phyloP scores from a whole-genome alignment of 2,113 vertebrate species.

The Psittacula cyanocephala region DNA sequence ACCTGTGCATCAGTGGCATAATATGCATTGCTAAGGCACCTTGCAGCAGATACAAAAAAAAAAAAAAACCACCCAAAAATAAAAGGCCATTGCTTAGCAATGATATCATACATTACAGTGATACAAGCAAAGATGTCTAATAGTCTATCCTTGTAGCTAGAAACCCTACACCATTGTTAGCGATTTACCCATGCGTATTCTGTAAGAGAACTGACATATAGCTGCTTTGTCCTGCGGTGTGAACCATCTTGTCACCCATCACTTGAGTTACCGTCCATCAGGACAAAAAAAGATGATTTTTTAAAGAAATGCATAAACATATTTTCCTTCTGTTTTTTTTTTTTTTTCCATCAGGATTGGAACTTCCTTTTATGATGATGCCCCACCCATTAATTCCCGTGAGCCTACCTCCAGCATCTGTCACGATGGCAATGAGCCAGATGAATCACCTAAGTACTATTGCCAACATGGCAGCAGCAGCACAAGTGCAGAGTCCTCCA shows the following conservation, averaged over 20 bases:
- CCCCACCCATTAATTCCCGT: conserved; percentile 98
- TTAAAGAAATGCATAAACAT: background rate
- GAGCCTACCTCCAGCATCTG: conserved; percentile 98
- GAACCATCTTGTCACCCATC: background rate
- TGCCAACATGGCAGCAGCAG: conserved; percentile 98
- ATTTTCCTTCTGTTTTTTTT: background rate
- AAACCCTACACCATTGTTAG: background rate
- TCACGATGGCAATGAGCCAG: conserved; percentile 99
- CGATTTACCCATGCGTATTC: background rate
- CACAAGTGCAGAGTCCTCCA: conserved; percentile 94
- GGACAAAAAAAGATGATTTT: background rate
- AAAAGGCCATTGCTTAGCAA: background rate
- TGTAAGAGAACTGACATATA: background rate
- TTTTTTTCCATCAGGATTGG: conserved; percentile 81
- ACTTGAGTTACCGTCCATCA: conserved; percentile 1
- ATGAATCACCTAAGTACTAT: conserved; percentile 99
- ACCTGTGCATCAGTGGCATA: background rate
- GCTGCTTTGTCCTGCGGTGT: background rate
- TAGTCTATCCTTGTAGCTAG: conserved; percentile 19
- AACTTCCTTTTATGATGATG: conserved; percentile 99
- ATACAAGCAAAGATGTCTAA: background rate
- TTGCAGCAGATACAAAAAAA: background rate
- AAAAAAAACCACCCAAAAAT: background rate
- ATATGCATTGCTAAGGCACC: background rate
- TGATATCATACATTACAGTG: background rate